Evolutionary conservation across 2,113 vertebrate species (phyloP).

Genomic region (Ceyx margarethae): DNA sequence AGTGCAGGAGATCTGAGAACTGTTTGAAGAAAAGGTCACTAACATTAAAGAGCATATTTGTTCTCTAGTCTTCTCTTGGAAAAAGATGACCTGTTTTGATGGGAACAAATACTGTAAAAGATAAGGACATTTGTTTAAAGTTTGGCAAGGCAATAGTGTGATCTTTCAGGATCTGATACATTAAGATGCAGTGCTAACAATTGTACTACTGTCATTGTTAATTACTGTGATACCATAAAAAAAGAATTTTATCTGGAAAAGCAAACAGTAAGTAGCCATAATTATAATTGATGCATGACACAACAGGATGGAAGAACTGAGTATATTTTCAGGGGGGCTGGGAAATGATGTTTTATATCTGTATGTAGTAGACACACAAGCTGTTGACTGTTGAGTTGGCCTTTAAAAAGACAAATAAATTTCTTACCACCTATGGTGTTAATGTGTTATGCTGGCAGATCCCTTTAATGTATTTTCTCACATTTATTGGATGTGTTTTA

Average conservation of each 20-base stretch:
- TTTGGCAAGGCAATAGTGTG: not conserved
- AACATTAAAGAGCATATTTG: not conserved
- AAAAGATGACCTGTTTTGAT: slow-evolving; percentile 9
- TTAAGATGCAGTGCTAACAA: not conserved
- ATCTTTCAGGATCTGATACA: not conserved
- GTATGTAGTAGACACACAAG: slow-evolving; percentile 14
- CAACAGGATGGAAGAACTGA: not conserved
- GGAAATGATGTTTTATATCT: slow-evolving; percentile 10
- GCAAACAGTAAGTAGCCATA: slow-evolving; percentile 4
- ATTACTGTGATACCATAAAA: not conserved
- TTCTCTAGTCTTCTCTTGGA: not conserved
- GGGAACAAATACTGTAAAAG: not conserved
- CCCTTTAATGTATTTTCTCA: slow-evolving; percentile 4
- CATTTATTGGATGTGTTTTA: not conserved
- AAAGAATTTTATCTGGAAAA: slow-evolving; percentile 25
- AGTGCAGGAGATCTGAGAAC: not conserved
- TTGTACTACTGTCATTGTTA: slow-evolving; percentile 6
- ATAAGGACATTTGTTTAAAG: not conserved
- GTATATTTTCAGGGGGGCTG: not conserved
- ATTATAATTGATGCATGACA: slow-evolving; percentile 27
- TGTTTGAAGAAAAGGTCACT: slow-evolving; percentile 24
- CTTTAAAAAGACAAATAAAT: not conserved
- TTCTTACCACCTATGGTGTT: slow-evolving; percentile 30
- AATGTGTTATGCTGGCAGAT: not conserved
- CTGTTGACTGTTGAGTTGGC: slow-evolving; percentile 13